Percentiles rank a stretch among this genome's conserved stretches.
Conservation (phyloP, 2,113 vertebrate genomes). For the Nothocercus julius region DNA sequence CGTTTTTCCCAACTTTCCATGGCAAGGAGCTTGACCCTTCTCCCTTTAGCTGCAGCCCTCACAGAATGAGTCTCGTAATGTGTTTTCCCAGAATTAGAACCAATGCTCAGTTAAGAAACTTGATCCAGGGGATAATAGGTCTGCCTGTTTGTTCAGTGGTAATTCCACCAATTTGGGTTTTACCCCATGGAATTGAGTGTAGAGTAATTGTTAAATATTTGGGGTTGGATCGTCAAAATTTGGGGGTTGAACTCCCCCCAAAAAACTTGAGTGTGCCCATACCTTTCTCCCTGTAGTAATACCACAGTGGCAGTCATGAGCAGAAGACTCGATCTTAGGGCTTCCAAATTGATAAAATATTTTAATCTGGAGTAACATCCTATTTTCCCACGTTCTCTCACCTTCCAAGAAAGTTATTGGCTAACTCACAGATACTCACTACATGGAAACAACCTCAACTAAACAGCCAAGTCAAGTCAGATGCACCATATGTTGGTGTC, state of each 20-base stretch:
- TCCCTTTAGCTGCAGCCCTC: background rate
- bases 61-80: accelerated
- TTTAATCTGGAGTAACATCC: background rate
- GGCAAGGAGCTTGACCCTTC: background rate
- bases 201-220: background rate
- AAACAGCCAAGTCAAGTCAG: background rate
- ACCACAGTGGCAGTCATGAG: background rate
- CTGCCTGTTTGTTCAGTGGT: background rate
- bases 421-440: background rate
- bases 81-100: background rate
- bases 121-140: background rate
- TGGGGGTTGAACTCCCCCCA: background rate
- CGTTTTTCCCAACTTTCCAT: background rate
- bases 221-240: background rate
- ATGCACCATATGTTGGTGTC: background rate
- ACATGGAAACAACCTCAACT: background rate
- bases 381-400: background rate
- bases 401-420: background rate
- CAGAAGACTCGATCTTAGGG: background rate
- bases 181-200: background rate
- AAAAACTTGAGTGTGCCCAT: background rate
- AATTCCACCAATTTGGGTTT: background rate
- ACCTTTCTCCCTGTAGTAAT: background rate
- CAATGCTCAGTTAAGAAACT: background rate
- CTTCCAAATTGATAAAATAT: background rate